Base-by-base conservation (phyloP, 2,797 vertebrate genomes). In the Rallus crepitans region DNA sequence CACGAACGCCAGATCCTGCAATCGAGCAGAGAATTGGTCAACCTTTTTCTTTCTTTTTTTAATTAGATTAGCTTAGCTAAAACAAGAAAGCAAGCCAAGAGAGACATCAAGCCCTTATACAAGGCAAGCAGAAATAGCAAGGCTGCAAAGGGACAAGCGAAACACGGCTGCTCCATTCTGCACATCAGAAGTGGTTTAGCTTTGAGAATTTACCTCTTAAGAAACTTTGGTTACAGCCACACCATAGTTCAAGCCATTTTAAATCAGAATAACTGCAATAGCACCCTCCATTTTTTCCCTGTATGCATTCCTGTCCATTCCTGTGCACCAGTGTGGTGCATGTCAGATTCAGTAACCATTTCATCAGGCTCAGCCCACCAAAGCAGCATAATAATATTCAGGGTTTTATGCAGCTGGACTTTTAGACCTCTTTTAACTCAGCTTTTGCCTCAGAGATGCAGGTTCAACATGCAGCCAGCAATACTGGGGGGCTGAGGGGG, bases 131-230 rank as follows among this genome's bases (percentile, higher is more conserved):
- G 42, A 40, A 75, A 71, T 1, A 75, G n/a, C 33, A 89, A 55
- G 6, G 15, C 30, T 70, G n/a, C 15, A 90, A 86, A 72, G 9
- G 30, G 15, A 56, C 18, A 79, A 45, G 31, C 64, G 12, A 14
- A 71, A 69, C 6, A 30, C 0, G 0, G 33, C 52, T 63, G 24
- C 56, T 77, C 27, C 23, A 6, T 55, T 69, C 7, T 0, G 2
- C 63, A 64, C 6, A 72, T 33, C 15, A 19, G 6, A 56, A 57
- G 40, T 50, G 3, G 47, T 21, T 89, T 56, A n/a, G 50, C 60
- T 65, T 75, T 19, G 40, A 57, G 25, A 80, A 91, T 50, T 72
- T 39, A 77, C 27, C 27, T 82, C 37, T 87, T 52, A 69, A 56
- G 40, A 89, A 73, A 73, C 39, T 33, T 6, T 28, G 20, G 64